Conservation (phyloP, 2,113 vertebrate genomes). For the Fukomys damarensis region DNA sequence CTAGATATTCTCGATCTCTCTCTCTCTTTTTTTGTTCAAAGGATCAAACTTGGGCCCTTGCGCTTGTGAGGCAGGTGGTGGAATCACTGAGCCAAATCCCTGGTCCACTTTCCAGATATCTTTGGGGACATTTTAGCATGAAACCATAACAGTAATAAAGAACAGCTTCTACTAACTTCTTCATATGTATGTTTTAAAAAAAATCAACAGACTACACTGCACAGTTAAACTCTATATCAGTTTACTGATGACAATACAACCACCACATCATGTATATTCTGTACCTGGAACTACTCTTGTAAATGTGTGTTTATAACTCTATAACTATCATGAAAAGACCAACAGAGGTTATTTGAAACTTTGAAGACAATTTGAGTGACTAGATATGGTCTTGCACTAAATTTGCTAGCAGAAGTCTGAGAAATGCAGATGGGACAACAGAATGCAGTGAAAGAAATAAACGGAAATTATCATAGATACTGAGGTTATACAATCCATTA, state of each 20-base stretch:
- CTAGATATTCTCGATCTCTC: too few relatives aligned
- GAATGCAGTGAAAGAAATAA: slow-evolving; percentile 27
- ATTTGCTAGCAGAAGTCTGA: slow-evolving; percentile 39
- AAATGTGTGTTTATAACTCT: background rate
- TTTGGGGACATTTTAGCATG: background rate
- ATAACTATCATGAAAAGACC: background rate
- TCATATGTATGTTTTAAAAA: background rate
- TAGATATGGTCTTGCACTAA: slow-evolving; percentile 39
- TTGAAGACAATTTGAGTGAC: background rate
- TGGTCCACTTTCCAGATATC: background rate
- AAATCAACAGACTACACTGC: background rate
- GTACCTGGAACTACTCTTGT: background rate
- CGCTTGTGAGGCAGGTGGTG: too few relatives aligned
- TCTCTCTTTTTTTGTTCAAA: too few relatives aligned
- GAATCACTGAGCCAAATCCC: too few relatives aligned
- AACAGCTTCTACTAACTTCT: background rate
- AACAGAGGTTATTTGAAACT: background rate
- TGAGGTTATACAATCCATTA: slow-evolving; percentile 25
- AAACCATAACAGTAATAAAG: background rate
- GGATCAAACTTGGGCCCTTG: too few relatives aligned
- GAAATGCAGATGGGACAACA: slow-evolving; percentile 7
- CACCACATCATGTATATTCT: background rate
- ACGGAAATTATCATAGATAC: background rate
- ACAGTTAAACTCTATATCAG: background rate
- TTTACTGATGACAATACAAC: background rate